Base-by-base conservation (phyloP, 2,797 vertebrate species). In the Lates japonicus region DNA sequence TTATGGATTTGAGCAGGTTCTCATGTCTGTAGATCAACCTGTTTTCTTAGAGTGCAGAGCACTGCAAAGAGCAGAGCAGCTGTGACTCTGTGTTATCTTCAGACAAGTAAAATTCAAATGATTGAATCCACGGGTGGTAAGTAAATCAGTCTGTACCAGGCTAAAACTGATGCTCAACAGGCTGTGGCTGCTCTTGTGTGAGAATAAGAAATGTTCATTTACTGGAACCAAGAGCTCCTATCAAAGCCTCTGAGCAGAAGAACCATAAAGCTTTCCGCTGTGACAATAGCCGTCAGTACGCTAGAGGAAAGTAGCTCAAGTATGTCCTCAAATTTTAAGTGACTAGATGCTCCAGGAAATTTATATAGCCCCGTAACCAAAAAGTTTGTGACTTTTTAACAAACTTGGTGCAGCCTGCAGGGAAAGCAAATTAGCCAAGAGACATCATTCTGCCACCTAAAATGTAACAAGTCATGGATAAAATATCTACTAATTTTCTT, bases 181-280 rank as follows among this genome's bases (percentile, higher is more conserved):
- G 86, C 88, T 71, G 76, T 5, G 67, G 78, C 79, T 86, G 84
- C 78, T 86, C 78, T 74, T 65, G 65, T 65, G 61, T 67, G 68
- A 74, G 82, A 81, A 83, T 74, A 51, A 82, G 80, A 68, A 81
- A 85, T 86, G 81, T 85, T 87, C 86, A 84, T 86, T 90, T 84
- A 68, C 77, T 78, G 83, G 77, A 87, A 88, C 84, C 68, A 37
- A 78, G 66, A 85, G 81, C 76, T 79, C 48, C 63, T 4, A 83
- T 89, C 81, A 88, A 87, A 84, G 84, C 69, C 58, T 79, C 49
- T 62, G 49, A 90, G 67, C 70, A 67, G 55, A 55, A 37, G 76
- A 81, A 71, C 51, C 54, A 44, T 65, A 44, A 74, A 82, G 80
- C 73, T 76, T 76, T 70, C 72, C 39, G 44, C 66, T 51, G 82